Evolutionary conservation across 2,797 vertebrate genomes (phyloP).

Genomic region (Sebastes taczanowskii): DNA sequence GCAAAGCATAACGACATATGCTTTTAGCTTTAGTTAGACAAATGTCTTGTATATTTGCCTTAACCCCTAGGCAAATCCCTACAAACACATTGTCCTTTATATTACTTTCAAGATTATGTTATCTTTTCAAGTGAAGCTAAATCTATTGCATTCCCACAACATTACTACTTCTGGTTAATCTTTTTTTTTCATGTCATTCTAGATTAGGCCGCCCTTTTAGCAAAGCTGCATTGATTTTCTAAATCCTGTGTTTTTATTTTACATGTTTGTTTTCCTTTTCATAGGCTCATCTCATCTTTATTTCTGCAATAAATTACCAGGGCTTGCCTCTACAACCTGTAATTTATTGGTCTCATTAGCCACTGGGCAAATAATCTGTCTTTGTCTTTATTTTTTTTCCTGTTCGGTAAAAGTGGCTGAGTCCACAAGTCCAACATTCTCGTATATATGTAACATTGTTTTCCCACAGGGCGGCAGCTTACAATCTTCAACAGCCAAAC

Average conservation of each 20-base stretch:
- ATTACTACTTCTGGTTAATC: conserved; percentile 5
- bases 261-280: conserved; percentile 79
- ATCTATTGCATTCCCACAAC: conserved; percentile 6
- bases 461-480: conserved; percentile 96
- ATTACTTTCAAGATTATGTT: conserved; percentile 24
- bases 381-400: conserved; percentile 70
- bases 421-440: conserved; percentile 88
- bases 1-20: not conserved
- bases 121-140: conserved; percentile 16
- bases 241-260: conserved; percentile 75
- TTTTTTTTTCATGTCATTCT: conserved; percentile 8
- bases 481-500: conserved; percentile 99
- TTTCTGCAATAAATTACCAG: conserved; percentile 95
- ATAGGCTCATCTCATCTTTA: conserved; percentile 88
- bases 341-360: conserved; percentile 98
- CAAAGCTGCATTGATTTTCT: conserved; percentile 83
- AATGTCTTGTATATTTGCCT: not conserved
- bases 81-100: conserved; percentile 22
- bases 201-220: conserved; percentile 86
- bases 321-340: conserved; percentile 85
- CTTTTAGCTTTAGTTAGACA: conserved; percentile 2
- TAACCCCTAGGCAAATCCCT: conserved; percentile 18
- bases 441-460: conserved; percentile 96
- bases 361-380: conserved; percentile 92
- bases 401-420: conserved; percentile 76